A percentile compares a stretch with the other conserved stretches of the same genome.
These are phyloP conservation scores for Pseudochromis fuscus DNA, from an alignment of 2,797 vertebrate genomes.

Conservation along the genomic window DNA sequence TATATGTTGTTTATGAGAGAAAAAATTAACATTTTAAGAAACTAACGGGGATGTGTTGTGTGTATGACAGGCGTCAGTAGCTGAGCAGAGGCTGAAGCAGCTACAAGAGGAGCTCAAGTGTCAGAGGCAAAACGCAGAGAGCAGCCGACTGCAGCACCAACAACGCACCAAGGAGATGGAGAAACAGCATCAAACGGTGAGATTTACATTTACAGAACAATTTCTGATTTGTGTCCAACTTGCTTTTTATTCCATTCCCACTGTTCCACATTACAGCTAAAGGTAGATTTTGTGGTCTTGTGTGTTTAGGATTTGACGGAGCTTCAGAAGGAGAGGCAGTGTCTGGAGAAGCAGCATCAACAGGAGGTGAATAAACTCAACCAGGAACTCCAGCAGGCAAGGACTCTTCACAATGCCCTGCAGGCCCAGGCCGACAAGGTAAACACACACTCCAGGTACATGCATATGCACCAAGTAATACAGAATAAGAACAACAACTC, in stretches of 20 bases:
- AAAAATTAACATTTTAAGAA: too few species aligned
- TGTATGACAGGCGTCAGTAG: constrained; percentile 72
- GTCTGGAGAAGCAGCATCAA: constrained; percentile 83
- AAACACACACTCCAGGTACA: constrained; percentile 11
- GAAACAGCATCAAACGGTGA: constrained; percentile 85
- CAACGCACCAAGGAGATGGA: constrained; percentile 84
- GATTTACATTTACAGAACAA: neutral
- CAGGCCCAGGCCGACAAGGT: constrained; percentile 87
- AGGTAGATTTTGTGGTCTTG: constrained; percentile 16
- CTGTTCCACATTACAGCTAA: neutral
- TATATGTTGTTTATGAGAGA: neutral
- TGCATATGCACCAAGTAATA: neutral
- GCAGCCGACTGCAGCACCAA: constrained; percentile 81
- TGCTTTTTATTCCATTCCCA: neutral
- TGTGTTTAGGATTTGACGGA: constrained; percentile 81
- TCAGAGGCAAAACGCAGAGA: constrained; percentile 86
- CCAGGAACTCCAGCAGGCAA: constrained; percentile 87
- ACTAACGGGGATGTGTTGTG: neutral
- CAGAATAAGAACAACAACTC: neutral
- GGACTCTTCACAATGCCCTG: constrained; percentile 82
- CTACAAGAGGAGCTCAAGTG: constrained; percentile 87
- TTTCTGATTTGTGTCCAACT: neutral
- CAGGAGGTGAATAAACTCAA: constrained; percentile 84
- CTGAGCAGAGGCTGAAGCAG: constrained; percentile 83
- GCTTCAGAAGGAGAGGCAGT: constrained; percentile 83